Evolutionary conservation across 2,888 invertebrate genomes (phyloP).

Genomic region (Cryptocheilus praepositus): DNA sequence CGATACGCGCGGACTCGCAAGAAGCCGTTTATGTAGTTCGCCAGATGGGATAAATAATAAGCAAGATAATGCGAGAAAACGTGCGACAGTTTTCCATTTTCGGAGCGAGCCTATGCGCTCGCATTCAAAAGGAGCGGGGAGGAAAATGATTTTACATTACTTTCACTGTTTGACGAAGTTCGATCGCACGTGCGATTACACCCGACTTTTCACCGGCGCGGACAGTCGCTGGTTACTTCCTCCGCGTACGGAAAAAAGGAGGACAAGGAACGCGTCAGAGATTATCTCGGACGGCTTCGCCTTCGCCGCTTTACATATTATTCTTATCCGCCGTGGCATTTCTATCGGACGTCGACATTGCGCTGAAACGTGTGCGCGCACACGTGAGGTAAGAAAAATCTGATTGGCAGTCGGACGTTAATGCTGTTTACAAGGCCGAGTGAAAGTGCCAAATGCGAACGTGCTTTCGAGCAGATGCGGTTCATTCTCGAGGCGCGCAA

Average conservation of each 20-base stretch:
- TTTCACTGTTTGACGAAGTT: conserved; percentile 50
- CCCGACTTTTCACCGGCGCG: conserved; percentile 7
- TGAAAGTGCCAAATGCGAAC: conserved; percentile 5
- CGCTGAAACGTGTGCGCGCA: background rate
- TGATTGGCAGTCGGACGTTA: conserved; percentile 10
- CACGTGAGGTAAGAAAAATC: conserved; percentile 6
- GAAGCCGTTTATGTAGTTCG: too few species aligned
- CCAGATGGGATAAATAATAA: background rate
- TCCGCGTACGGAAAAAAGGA: background rate
- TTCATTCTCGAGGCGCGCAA: too few species aligned
- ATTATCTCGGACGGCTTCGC: conserved; percentile 1
- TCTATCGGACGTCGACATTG: conserved; percentile 4
- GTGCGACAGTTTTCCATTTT: background rate
- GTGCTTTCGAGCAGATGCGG: background rate
- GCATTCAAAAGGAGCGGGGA: conserved; percentile 16
- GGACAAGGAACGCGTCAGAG: background rate
- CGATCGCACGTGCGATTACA: conserved; percentile 33
- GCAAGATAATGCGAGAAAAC: conserved; percentile 1
- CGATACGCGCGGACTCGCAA: too few species aligned
- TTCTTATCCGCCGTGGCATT: conserved; percentile 4
- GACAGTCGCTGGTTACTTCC: conserved; percentile 7
- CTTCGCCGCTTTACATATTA: conserved; percentile 1
- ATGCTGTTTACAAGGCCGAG: background rate
- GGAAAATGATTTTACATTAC: conserved; percentile 49
- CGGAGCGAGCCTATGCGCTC: conserved; percentile 5